Conservation (phyloP, 1,140 invertebrate species). For the Lanistes nyassanus region DNA sequence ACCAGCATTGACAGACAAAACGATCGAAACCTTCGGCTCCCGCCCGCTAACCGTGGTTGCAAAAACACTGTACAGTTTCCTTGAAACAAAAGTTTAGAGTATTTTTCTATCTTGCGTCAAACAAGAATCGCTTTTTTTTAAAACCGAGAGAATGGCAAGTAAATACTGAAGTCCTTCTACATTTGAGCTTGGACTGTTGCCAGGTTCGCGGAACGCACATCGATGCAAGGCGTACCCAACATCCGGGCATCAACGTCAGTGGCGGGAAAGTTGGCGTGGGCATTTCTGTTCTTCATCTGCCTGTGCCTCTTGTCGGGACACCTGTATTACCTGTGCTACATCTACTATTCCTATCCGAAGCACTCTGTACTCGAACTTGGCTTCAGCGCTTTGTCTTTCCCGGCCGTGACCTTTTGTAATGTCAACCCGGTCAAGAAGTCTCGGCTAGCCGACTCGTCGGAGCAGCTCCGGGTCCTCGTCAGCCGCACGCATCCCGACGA, state of each 20-base stretch:
- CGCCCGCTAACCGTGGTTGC: not conserved
- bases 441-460: not conserved
- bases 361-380: slow-evolving; percentile 29
- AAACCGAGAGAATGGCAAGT: not conserved
- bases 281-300: slow-evolving; percentile 16
- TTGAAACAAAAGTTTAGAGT: not conserved
- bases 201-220: slow-evolving; percentile 39
- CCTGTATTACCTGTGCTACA: slow-evolving; percentile 30
- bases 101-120: too few species aligned
- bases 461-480: slow-evolving; percentile 23
- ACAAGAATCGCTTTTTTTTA: too few species aligned
- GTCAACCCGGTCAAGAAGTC: slow-evolving; percentile 41
- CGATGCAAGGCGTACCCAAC: slow-evolving; percentile 37
- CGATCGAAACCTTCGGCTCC: not conserved
- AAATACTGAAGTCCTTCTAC: not conserved
- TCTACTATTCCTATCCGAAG: slow-evolving; percentile 35
- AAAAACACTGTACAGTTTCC: not conserved
- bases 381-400: slow-evolving; percentile 41
- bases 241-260: slow-evolving; percentile 24
- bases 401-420: slow-evolving; percentile 53
- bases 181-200: too few species aligned
- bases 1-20: too few species aligned
- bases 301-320: slow-evolving; percentile 31
- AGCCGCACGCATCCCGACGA: slow-evolving; percentile 16
- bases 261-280: slow-evolving; percentile 30